Evolutionary conservation across 2,113 vertebrate species (phyloP).

Genomic region (Baryphthengus martii): DNA sequence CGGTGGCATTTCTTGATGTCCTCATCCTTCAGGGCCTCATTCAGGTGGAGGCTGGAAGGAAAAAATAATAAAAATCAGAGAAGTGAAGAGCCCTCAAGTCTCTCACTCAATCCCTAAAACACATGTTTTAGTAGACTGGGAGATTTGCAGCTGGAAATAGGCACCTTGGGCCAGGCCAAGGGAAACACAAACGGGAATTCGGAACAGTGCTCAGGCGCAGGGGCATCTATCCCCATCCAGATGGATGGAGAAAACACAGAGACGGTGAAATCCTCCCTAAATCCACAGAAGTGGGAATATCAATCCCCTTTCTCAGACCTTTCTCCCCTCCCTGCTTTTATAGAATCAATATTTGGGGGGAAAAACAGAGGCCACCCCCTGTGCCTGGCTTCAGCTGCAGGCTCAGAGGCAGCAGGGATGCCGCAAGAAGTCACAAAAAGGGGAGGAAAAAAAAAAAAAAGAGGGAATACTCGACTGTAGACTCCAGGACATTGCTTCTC

Average conservation of each 20-base stretch:
- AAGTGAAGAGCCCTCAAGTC: background rate
- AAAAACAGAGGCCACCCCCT: background rate
- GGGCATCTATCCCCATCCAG: accelerated
- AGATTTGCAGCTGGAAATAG: background rate
- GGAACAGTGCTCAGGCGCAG: background rate
- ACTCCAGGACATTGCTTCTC: background rate
- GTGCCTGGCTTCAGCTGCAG: too few relatives aligned
- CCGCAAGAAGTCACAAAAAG: background rate
- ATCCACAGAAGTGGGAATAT: background rate
- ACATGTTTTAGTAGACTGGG: accelerated
- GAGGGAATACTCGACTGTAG: accelerated
- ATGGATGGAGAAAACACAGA: background rate
- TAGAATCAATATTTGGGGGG: background rate
- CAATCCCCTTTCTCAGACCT: accelerated
- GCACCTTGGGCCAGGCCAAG: background rate
- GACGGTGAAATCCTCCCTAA: background rate
- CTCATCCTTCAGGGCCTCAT: conserved; percentile 65
- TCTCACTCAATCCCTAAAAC: background rate
- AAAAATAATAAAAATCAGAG: background rate
- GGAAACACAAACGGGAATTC: background rate
- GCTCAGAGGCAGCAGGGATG: accelerated
- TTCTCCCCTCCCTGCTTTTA: background rate
- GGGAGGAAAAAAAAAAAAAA: background rate
- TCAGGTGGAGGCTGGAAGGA: conserved; percentile 65
- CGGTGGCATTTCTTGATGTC: conserved; percentile 71